These are phyloP conservation scores for Andrena minutula DNA, from an alignment of 2,888 invertebrate genomes.

Conservation along the genomic window DNA sequence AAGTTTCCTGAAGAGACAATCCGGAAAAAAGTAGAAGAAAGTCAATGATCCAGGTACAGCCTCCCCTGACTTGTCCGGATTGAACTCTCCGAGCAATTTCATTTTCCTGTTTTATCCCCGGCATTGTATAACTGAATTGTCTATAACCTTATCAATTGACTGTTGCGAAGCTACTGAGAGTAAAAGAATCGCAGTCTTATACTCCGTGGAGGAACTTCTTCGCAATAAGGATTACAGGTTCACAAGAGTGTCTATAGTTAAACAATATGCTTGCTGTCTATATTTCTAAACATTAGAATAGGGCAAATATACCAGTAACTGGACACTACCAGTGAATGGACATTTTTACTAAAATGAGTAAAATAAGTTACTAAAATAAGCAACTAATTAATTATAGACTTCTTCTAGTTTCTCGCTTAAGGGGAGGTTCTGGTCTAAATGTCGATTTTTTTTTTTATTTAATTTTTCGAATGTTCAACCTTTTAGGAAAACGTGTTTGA, in stretches of 20 bases:
- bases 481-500: no score
- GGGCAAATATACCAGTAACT: no score
- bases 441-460: no score
- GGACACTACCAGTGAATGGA: no score
- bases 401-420: no score
- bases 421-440: no score
- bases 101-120: background rate
- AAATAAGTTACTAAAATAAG: no score
- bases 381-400: no score
- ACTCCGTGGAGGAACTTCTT: background rate
- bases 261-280: no score
- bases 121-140: slow-evolving; percentile 1
- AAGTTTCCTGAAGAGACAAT: background rate
- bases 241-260: background rate
- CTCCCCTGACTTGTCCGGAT: slow-evolving; percentile 1
- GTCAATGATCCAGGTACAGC: slow-evolving; percentile 8
- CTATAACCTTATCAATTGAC: background rate
- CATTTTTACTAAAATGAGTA: no score
- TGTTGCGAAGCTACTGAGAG: background rate
- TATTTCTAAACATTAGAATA: no score
- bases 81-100: background rate
- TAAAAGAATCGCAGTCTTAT: background rate
- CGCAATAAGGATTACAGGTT: background rate
- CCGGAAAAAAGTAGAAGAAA: background rate
- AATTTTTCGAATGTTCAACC: no score